Conservation (phyloP, 1,140 invertebrate genomes). For the Zophobas morio region DNA sequence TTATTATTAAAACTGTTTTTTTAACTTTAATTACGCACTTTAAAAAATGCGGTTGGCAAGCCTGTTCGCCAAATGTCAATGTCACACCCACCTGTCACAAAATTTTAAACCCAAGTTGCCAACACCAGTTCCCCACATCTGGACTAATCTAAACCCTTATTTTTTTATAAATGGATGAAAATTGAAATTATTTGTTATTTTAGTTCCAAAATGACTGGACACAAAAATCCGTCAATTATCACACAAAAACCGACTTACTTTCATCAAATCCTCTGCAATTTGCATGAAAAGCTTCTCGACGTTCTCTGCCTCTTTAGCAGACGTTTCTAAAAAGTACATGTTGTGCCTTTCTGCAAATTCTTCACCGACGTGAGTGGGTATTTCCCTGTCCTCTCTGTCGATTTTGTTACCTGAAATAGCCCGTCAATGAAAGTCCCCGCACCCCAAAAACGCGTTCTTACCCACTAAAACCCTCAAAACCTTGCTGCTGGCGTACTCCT, state of each 20-base stretch:
- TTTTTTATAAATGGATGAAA: too few species aligned
- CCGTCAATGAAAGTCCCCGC: background rate
- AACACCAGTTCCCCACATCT: too few species aligned
- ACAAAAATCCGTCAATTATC: background rate
- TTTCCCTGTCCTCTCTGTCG: slow-evolving; percentile 94
- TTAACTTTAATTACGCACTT: too few species aligned
- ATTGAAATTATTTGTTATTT: too few species aligned
- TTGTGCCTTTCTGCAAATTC: slow-evolving; percentile 95
- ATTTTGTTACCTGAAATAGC: slow-evolving; percentile 89
- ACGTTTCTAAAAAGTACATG: slow-evolving; percentile 99
- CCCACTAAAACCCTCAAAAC: slow-evolving; percentile 94
- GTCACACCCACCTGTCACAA: too few species aligned
- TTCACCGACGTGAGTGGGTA: slow-evolving; percentile 94
- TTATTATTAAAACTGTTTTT: too few species aligned
- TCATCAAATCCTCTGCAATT: slow-evolving; percentile 93
- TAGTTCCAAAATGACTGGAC: background rate
- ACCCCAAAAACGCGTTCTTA: slow-evolving; percentile 66
- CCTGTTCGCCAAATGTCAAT: too few species aligned
- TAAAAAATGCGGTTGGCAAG: too few species aligned
- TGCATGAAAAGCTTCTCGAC: slow-evolving; percentile 97
- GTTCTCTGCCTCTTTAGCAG: slow-evolving; percentile 97
- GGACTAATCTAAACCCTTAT: too few species aligned
- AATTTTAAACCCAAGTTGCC: too few species aligned
- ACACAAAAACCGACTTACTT: slow-evolving; percentile 70
- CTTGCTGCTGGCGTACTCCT: slow-evolving; percentile 96